Conservation (phyloP, 2,113 vertebrate genomes). For the Rhineura floridana region DNA sequence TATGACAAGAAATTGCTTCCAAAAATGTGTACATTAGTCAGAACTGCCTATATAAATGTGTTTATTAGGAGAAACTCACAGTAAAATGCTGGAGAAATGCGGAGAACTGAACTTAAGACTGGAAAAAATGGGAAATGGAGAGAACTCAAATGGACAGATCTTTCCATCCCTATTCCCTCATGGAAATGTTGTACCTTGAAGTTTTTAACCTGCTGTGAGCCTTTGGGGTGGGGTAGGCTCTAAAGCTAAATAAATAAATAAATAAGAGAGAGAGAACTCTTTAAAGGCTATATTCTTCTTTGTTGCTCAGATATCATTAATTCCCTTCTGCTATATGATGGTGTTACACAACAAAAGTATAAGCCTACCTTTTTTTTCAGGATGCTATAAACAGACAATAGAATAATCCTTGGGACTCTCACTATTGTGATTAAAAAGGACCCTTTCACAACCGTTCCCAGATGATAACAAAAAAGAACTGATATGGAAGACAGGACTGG, state of each 20-base stretch:
- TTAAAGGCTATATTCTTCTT: background rate
- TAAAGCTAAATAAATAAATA: background rate
- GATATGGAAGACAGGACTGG: constrained; percentile 79
- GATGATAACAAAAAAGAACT: constrained; percentile 79
- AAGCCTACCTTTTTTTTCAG: constrained; percentile 76
- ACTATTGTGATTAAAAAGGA: constrained; percentile 75
- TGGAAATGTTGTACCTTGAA: background rate
- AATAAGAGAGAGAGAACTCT: constrained; percentile 26
- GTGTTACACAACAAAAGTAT: background rate
- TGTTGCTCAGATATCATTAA: background rate
- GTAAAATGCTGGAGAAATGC: too few relatives aligned
- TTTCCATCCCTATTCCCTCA: too few relatives aligned
- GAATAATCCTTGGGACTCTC: constrained; percentile 75
- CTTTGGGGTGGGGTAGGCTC: background rate
- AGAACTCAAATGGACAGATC: too few relatives aligned
- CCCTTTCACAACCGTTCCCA: constrained; percentile 79
- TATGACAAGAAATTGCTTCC: too few relatives aligned
- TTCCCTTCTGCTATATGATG: background rate
- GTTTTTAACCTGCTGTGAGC: background rate
- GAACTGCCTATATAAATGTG: too few relatives aligned
- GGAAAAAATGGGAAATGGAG: too few relatives aligned
- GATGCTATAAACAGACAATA: constrained; percentile 58
- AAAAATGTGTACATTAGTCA: too few relatives aligned
- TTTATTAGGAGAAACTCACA: too few relatives aligned
- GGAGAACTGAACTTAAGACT: too few relatives aligned